Evolutionary conservation across 1,140 invertebrate species (phyloP).

Genomic region (Homalodisca vitripennis): DNA sequence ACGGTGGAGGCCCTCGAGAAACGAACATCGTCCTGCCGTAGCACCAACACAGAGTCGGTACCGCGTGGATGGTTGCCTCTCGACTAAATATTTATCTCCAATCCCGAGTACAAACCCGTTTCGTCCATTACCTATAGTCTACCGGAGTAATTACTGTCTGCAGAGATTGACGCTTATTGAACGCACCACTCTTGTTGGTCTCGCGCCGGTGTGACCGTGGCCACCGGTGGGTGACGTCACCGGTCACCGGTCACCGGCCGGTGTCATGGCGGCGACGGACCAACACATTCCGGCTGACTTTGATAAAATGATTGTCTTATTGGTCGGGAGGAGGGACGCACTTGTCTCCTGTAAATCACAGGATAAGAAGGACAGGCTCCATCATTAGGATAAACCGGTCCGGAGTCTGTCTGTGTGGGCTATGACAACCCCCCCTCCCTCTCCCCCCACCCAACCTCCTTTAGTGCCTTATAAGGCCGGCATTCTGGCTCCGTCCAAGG

Average conservation of each 20-base stretch:
- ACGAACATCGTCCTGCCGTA: too few species aligned
- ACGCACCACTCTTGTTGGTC: neutral
- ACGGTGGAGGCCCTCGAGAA: too few species aligned
- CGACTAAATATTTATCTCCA: slow-evolving; percentile 14
- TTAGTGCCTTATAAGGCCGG: too few species aligned
- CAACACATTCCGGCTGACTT: slow-evolving; percentile 18
- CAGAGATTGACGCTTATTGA: slow-evolving; percentile 18
- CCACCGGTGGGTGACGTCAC: slow-evolving; percentile 19
- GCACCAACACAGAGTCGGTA: too few species aligned
- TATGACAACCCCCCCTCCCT: slow-evolving; percentile 17
- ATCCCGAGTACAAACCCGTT: neutral
- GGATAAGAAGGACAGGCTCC: slow-evolving; percentile 32
- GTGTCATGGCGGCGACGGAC: slow-evolving; percentile 26
- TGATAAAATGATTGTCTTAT: slow-evolving; percentile 31
- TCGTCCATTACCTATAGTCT: neutral
- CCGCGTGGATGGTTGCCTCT: neutral
- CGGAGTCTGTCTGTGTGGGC: slow-evolving; percentile 31
- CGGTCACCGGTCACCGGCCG: too few species aligned
- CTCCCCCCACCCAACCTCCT: too few species aligned
- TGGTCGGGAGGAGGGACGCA: slow-evolving; percentile 11
- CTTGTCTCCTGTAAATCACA: slow-evolving; percentile 30
- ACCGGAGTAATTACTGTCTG: slow-evolving; percentile 5
- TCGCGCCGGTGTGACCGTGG: neutral
- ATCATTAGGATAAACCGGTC: slow-evolving; percentile 31
- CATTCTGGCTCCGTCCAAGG: too few species aligned